Evolutionary conservation across 2,888 invertebrate genomes (phyloP).

Genomic region (Drosophila meridiana): DNA sequence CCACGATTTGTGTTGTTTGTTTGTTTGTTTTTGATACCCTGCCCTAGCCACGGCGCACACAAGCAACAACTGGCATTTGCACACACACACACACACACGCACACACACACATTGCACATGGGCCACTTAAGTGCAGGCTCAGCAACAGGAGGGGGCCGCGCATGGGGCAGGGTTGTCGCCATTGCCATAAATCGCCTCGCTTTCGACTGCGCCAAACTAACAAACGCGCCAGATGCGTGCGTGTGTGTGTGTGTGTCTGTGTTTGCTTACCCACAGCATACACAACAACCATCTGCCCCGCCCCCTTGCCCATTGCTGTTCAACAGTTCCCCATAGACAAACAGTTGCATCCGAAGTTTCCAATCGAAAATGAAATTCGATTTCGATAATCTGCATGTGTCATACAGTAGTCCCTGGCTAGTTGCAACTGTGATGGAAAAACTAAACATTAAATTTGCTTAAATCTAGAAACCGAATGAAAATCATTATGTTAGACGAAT

Average conservation of each 20-base stretch:
- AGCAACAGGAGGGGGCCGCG: not conserved
- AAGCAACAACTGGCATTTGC: constrained; percentile 35
- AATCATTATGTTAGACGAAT: too few relatives aligned
- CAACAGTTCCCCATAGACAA: constrained; percentile 1
- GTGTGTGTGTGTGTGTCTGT: not conserved
- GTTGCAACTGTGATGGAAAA: not conserved
- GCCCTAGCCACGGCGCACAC: constrained; percentile 41
- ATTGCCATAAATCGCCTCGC: constrained; percentile 38
- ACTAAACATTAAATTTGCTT: not conserved
- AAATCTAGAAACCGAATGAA: not conserved
- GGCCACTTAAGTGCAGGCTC: constrained; percentile 46
- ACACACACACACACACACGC: constrained; percentile 37
- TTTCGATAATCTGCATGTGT: not conserved
- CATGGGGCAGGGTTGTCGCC: constrained; percentile 41
- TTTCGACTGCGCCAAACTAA: constrained; percentile 41
- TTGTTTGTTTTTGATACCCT: constrained; percentile 71
- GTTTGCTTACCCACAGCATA: constrained; percentile 15
- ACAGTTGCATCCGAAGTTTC: not conserved
- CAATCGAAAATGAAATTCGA: constrained; percentile 2
- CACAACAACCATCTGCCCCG: not conserved
- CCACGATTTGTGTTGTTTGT: constrained; percentile 66
- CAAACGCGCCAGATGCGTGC: constrained; percentile 47
- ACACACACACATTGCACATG: constrained; percentile 25
- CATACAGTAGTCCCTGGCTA: not conserved
- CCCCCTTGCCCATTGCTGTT: not conserved